Percentiles rank a stretch among this genome's conserved stretches.
phyloP scores from a whole-genome alignment of 2,888 invertebrate species.

The Pammene aurita region DNA sequence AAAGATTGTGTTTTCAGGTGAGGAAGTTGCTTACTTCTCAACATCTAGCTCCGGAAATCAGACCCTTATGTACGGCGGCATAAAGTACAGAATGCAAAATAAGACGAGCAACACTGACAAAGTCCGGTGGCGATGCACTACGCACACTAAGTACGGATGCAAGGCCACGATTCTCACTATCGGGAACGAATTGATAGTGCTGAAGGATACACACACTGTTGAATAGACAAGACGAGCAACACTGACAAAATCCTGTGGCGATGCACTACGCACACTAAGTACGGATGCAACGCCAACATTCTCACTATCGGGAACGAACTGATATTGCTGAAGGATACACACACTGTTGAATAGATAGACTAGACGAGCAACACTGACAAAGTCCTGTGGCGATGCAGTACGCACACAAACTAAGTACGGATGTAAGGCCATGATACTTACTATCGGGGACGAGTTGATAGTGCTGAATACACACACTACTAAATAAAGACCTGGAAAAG shows the following conservation, averaged over 20 bases:
- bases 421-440: slow-evolving; percentile 42
- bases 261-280: no score
- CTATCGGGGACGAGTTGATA: slow-evolving; percentile 25
- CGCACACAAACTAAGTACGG: slow-evolving; percentile 37
- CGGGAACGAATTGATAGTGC: slow-evolving; percentile 39
- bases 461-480: neutral
- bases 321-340: no score
- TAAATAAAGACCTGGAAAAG: no score
- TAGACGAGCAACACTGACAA: slow-evolving; percentile 11
- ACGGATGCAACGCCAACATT: no score
- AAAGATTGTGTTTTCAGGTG: neutral
- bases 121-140: slow-evolving; percentile 45
- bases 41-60: slow-evolving; percentile 30
- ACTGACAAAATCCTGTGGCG: no score
- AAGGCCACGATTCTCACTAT: slow-evolving; percentile 44
- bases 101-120: slow-evolving; percentile 9
- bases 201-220: slow-evolving; percentile 36
- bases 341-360: no score
- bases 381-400: slow-evolving; percentile 45
- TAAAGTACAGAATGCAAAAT: slow-evolving; percentile 22
- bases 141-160: slow-evolving; percentile 41
- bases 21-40: neutral
- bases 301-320: no score
- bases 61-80: slow-evolving; percentile 29
- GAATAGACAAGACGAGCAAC: neutral